Conservation (phyloP, 2,113 vertebrate species). For the Anolis carolinensis region DNA sequence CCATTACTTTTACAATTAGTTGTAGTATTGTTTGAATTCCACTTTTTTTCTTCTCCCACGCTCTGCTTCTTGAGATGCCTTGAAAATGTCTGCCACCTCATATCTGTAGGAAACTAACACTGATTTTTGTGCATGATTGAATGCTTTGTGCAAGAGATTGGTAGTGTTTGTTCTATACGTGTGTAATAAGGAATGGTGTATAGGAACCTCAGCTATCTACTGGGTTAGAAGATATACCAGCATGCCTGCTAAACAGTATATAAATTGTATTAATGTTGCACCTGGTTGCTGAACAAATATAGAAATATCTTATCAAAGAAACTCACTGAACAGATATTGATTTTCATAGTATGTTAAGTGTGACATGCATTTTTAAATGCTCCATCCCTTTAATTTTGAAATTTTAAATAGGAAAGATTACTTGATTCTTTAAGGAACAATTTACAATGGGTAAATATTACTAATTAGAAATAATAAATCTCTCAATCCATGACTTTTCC, state of each 20-base stretch:
- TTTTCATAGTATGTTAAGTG: conserved; percentile 4
- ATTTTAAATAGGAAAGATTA: conserved; percentile 13
- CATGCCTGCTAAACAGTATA: conserved; percentile 53
- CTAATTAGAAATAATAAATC: conserved; percentile 31
- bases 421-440: conserved; percentile 32
- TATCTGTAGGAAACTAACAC: conserved; percentile 23
- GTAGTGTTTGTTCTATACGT: conserved; percentile 1
- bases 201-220: conserved; percentile 50
- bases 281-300: conserved; percentile 35
- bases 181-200: conserved; percentile 55
- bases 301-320: conserved; percentile 48
- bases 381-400: conserved; percentile 38
- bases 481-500: not conserved
- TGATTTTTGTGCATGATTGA: conserved; percentile 44
- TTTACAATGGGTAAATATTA: conserved; percentile 20
- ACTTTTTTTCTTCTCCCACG: not conserved
- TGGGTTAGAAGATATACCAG: conserved; percentile 49
- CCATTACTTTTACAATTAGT: not conserved
- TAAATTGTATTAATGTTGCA: conserved; percentile 46
- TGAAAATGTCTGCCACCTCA: conserved; percentile 28
- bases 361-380: conserved; percentile 48
- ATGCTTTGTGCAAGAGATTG: conserved; percentile 48
- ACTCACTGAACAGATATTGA: conserved; percentile 50
- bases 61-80: conserved; percentile 6
- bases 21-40: conserved; percentile 21